phyloP scores from a whole-genome alignment of 37 sponge, comb jelly and placozoan genomes.

The Axinella damicornis region DNA sequence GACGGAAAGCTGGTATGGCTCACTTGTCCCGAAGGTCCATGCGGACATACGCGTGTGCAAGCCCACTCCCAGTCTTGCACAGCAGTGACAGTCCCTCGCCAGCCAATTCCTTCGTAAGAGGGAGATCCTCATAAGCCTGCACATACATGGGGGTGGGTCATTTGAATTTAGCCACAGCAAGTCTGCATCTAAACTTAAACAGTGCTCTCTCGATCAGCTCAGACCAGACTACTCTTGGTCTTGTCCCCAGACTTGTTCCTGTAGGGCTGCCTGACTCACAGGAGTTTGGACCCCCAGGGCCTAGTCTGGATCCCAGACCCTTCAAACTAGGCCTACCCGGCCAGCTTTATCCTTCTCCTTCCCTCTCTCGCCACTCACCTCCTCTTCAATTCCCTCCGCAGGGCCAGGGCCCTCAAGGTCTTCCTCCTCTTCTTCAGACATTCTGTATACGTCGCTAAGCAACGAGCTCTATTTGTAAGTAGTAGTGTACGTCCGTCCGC shows the following conservation, averaged over 20 bases:
- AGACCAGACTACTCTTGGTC: too few relatives aligned
- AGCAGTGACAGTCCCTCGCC: slow-evolving; percentile 82
- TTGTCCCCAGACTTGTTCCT: too few relatives aligned
- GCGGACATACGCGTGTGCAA: slow-evolving; percentile 87
- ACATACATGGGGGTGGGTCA: not conserved
- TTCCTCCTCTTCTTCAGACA: slow-evolving; percentile 37
- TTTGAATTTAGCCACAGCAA: not conserved
- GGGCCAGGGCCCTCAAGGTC: not conserved
- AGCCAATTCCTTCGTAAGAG: slow-evolving; percentile 56
- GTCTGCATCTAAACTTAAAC: too few relatives aligned
- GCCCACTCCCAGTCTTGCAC: slow-evolving; percentile 82
- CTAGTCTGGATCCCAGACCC: not conserved
- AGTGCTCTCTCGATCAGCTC: too few relatives aligned
- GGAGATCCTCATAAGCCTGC: slow-evolving; percentile 19
- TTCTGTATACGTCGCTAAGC: slow-evolving; percentile 16
- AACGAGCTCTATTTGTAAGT: too few relatives aligned
- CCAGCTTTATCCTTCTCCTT: not conserved
- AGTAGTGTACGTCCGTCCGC: too few relatives aligned
- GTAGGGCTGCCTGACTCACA: too few relatives aligned
- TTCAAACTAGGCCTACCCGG: not conserved
- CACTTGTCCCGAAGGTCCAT: slow-evolving; percentile 81
- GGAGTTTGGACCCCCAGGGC: too few relatives aligned
- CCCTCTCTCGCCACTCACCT: slow-evolving; percentile 8
- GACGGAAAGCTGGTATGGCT: too few relatives aligned
- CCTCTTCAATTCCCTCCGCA: slow-evolving; percentile 28